Base-by-base conservation (phyloP, 2,888 invertebrate genomes). In the Drosophila hamatofila region DNA sequence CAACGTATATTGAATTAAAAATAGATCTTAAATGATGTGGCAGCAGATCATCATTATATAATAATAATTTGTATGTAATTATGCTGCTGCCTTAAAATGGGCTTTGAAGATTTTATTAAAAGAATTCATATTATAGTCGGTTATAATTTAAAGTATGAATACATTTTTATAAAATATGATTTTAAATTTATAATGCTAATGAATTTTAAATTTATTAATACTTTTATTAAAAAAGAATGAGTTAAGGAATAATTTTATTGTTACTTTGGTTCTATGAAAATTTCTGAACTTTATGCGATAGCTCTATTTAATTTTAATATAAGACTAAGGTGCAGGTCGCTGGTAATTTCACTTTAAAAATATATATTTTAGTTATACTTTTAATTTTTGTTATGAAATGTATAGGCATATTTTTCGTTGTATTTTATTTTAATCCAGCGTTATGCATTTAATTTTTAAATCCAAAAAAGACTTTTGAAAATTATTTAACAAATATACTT, bases 361-460 rank as follows among this genome's bases (percentile, higher is more conserved):
- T n/a, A n/a, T n/a, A n/a, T n/a, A n/a, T n/a, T n/a, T n/a, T n/a
- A n/a, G n/a, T n/a, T 48, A 11, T 25, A 14, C 3, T 12, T 18
- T 8, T 33, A 8, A 52, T 35, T 35, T 16, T 8, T 2, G 4
- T 7, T 39, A 39, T 27, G 27, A n/a, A 42, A 16, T 42, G 11
- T 30, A 21, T 55, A 49, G 27, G 9, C 35, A 9, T 25, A 16
- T 42, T 58, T 48, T 60, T 42, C 35, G 44, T 35, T 49, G 33
- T 37, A 57, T 46, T 78, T 75, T 78, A 60, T 78, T 72, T 23
- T 46, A 30, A 21, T 63, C 51, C 49, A 64, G 60, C 54, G 71
- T 65, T 63, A 67, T 81, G 71, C 57, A 66, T 48, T 41, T 62
- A 77, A 84, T 84, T 76, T 83, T 55, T 51, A 68, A 51, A 46